These are phyloP conservation scores for Sphinx pinastri DNA, from an alignment of 2,888 invertebrate species.

Conservation along the genomic window DNA sequence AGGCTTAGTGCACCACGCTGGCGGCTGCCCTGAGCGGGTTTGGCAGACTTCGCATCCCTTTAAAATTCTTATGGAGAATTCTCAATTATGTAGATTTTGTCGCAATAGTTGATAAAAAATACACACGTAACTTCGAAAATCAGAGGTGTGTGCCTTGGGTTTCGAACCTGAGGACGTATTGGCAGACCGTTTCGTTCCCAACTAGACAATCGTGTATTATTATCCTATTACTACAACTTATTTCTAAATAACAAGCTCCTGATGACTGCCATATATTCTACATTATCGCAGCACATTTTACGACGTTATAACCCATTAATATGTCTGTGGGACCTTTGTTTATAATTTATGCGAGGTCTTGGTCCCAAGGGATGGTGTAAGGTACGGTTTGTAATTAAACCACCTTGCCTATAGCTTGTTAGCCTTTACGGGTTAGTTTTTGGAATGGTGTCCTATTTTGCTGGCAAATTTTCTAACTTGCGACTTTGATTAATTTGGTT, in stretches of 20 bases:
- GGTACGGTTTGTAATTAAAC: constrained; percentile 10
- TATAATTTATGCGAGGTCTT: constrained; percentile 35
- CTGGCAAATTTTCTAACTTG: neutral
- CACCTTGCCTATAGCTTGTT: neutral
- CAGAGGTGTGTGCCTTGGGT: too few relatives aligned
- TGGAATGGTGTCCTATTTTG: neutral
- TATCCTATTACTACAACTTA: neutral
- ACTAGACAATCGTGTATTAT: too few relatives aligned
- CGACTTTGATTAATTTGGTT: neutral
- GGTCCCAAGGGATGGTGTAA: constrained; percentile 23
- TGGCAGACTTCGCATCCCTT: too few relatives aligned
- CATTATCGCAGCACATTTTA: constrained; percentile 25
- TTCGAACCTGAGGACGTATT: too few relatives aligned
- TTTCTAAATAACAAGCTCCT: neutral
- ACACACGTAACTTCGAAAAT: too few relatives aligned
- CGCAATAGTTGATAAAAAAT: too few relatives aligned
- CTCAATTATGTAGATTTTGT: too few relatives aligned
- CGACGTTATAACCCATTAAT: constrained; percentile 41
- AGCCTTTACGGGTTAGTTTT: constrained; percentile 16
- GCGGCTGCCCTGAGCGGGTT: too few relatives aligned
- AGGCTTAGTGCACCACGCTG: too few relatives aligned
- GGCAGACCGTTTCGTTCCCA: too few relatives aligned
- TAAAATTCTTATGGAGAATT: too few relatives aligned
- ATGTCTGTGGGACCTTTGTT: constrained; percentile 38
- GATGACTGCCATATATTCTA: neutral